Evolutionary conservation across 2,113 vertebrate genomes (phyloP).

Genomic region (Calidris pygmaea): DNA sequence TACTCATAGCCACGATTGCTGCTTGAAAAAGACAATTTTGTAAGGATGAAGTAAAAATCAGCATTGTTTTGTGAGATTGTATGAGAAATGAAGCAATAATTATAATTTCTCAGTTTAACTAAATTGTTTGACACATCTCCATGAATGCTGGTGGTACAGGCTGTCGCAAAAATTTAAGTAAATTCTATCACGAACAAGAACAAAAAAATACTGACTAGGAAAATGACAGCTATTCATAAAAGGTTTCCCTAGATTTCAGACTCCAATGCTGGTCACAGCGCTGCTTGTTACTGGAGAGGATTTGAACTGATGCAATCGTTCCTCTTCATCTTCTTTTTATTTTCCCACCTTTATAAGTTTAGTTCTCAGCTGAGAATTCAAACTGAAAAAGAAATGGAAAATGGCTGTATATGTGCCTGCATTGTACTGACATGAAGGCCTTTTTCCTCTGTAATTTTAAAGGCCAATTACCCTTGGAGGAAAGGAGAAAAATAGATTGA

Average conservation of each 20-base stretch:
- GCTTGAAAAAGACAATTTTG: not conserved
- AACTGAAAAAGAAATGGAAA: constrained; percentile 35
- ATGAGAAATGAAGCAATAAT: not conserved
- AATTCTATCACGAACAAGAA: not conserved
- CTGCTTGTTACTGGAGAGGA: constrained; percentile 14
- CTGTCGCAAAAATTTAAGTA: not conserved
- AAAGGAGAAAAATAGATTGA: constrained; percentile 63
- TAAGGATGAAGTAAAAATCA: not conserved
- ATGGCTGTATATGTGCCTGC: constrained; percentile 11
- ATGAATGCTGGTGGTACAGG: fast-evolving
- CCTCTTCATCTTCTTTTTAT: constrained; percentile 45
- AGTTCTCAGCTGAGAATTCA: constrained; percentile 53
- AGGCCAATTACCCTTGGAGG: constrained; percentile 71
- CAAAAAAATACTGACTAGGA: not conserved
- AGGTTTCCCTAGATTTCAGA: constrained; percentile 3
- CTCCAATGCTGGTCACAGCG: not conserved
- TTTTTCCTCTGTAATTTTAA: constrained; percentile 61
- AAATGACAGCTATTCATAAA: not conserved
- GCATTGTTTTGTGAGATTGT: not conserved
- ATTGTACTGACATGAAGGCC: constrained; percentile 26
- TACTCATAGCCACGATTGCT: not conserved
- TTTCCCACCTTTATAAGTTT: constrained; percentile 33
- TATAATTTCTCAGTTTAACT: not conserved
- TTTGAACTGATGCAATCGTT: constrained; percentile 28
- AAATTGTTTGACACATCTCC: not conserved